Conservation (phyloP, 23 tunicate genomes). For the Pegea sp. region DNA sequence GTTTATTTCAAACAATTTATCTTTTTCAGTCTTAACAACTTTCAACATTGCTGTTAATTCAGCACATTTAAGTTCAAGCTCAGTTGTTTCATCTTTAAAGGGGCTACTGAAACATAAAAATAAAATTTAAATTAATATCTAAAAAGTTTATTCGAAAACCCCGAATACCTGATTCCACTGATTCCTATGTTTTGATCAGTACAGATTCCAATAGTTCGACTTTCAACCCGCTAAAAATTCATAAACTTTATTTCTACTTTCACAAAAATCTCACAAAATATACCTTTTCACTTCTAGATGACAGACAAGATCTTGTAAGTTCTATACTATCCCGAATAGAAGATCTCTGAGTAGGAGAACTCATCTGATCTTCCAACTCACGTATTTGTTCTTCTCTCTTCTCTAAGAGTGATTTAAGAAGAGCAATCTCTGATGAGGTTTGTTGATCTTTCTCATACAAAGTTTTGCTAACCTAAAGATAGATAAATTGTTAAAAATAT, state of each 20-base stretch:
- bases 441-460: constrained; percentile 18
- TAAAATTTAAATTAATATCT: too few relatives aligned
- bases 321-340: neutral
- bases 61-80: neutral
- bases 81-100: neutral
- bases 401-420: constrained; percentile 17
- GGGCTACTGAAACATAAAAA: too few relatives aligned
- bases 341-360: neutral
- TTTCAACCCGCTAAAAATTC: too few relatives aligned
- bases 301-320: constrained; percentile 2
- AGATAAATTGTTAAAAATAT: neutral
- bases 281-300: neutral
- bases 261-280: too few relatives aligned
- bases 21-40: neutral
- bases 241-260: too few relatives aligned
- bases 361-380: constrained; percentile 17
- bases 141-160: too few relatives aligned
- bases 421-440: constrained; percentile 21
- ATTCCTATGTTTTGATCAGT: too few relatives aligned
- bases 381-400: constrained; percentile 31
- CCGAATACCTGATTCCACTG: too few relatives aligned
- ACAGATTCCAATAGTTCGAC: too few relatives aligned
- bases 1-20: neutral
- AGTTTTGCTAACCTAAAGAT: constrained; percentile 11
- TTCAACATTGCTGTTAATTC: neutral